Evolutionary conservation across 2,113 vertebrate species (phyloP).

Genomic region (Callionymus lyra): DNA sequence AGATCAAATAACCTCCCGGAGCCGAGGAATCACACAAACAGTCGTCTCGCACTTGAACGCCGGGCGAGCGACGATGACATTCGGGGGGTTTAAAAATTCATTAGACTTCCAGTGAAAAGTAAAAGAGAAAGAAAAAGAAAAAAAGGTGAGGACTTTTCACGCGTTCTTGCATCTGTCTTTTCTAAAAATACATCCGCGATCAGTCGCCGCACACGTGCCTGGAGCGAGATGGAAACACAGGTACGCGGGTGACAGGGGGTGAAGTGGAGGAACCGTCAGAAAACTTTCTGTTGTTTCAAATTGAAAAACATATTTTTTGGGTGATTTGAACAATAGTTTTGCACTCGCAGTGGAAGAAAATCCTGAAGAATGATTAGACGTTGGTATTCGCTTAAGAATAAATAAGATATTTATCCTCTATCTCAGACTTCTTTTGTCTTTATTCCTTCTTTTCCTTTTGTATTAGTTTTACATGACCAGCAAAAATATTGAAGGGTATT

Average conservation of each 20-base stretch:
- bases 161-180: background rate
- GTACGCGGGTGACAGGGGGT: constrained; percentile 22
- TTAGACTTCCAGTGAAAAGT: constrained; percentile 32
- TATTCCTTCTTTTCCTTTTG: no score
- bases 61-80: constrained; percentile 27
- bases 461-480: no score
- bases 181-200: constrained; percentile 22
- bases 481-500: no score
- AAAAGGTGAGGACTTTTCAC: constrained; percentile 21
- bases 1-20: constrained; percentile 54
- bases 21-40: constrained; percentile 17
- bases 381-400: no score
- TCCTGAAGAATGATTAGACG: no score
- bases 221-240: constrained; percentile 7
- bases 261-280: constrained; percentile 27
- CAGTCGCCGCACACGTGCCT: background rate
- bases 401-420: no score
- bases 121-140: constrained; percentile 20
- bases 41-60: constrained; percentile 18
- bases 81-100: constrained; percentile 50
- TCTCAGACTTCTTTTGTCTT: no score
- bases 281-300: constrained; percentile 2
- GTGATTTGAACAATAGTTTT: no score
- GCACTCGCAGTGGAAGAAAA: no score
- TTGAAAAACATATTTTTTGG: no score